phyloP scores from a whole-genome alignment of 2,888 invertebrate genomes.

The Nemapogon koenigi region DNA sequence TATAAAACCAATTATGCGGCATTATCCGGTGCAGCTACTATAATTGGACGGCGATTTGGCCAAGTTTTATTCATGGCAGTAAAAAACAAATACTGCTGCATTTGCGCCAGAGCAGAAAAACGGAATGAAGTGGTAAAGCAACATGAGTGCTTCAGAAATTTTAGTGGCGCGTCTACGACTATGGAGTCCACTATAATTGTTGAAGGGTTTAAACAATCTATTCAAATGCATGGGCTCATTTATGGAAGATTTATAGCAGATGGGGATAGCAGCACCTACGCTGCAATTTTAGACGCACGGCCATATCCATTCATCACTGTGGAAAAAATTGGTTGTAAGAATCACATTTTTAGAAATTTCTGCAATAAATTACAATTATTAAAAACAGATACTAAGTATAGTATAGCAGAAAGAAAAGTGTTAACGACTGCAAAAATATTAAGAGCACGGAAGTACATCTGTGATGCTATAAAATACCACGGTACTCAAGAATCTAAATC shows the following conservation, averaged over 20 bases:
- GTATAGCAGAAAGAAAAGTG: constrained; percentile 4
- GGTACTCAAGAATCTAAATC: neutral
- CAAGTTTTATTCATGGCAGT: constrained; percentile 15
- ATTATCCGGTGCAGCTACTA: constrained; percentile 18
- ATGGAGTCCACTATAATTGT: constrained; percentile 18
- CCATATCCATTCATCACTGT: constrained; percentile 16
- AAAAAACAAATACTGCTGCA: constrained; percentile 18
- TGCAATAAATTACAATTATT: constrained; percentile 13
- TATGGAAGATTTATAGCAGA: constrained; percentile 17
- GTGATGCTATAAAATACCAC: constrained; percentile 2
- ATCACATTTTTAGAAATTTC: constrained; percentile 18
- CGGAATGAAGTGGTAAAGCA: constrained; percentile 12
- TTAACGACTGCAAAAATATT: constrained; percentile 11
- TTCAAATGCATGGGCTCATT: constrained; percentile 17
- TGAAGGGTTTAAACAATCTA: constrained; percentile 18
- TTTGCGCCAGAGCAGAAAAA: constrained; percentile 17
- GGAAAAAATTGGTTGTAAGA: constrained; percentile 19
- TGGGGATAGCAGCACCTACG: constrained; percentile 18
- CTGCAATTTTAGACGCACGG: constrained; percentile 14
- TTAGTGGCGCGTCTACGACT: constrained; percentile 15
- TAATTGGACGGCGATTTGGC: constrained; percentile 16
- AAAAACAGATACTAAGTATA: constrained; percentile 10
- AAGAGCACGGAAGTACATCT: constrained; percentile 11
- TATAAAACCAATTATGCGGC: constrained; percentile 17
- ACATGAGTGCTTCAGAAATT: constrained; percentile 19